These are phyloP conservation scores for Enteromius anoplus DNA, from an alignment of 2,797 vertebrate genomes.

Conservation along the genomic window DNA sequence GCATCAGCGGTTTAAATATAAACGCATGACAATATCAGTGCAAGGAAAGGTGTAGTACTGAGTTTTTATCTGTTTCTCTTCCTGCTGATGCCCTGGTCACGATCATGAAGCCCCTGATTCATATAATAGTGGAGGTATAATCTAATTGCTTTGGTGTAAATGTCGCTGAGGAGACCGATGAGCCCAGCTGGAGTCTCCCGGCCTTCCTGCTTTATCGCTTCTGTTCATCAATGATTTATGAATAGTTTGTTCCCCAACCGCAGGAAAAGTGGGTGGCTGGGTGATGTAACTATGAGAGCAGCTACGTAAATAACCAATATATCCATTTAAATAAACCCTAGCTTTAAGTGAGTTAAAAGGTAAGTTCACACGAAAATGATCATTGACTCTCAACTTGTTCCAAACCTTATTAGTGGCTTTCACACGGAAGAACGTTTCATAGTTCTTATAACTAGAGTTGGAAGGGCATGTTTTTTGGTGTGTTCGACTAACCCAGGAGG, in stretches of 20 bases:
- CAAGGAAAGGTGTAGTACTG: not conserved
- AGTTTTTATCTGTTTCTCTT: slow-evolving; percentile 19
- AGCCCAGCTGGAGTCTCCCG: slow-evolving; percentile 31
- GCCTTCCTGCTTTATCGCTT: slow-evolving; percentile 33
- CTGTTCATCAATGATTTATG: slow-evolving; percentile 40
- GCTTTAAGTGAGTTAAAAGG: not conserved
- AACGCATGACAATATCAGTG: not conserved
- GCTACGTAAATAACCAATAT: slow-evolving; percentile 22
- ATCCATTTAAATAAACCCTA: slow-evolving; percentile 12
- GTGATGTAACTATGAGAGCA: slow-evolving; percentile 25
- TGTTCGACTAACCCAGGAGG: not conserved
- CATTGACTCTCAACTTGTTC: not conserved
- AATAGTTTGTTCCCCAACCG: slow-evolving; percentile 6
- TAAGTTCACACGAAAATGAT: not conserved
- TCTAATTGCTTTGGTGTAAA: slow-evolving; percentile 28
- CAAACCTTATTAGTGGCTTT: not conserved
- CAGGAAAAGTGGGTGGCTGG: not conserved
- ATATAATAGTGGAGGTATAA: slow-evolving; percentile 21
- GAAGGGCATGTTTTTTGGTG: not conserved
- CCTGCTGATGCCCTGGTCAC: not conserved
- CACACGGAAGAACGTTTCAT: not conserved
- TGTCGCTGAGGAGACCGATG: slow-evolving; percentile 20
- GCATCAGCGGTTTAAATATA: not conserved
- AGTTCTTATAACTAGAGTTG: not conserved
- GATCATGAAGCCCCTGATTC: not conserved